Percentiles rank a stretch among this genome's conserved stretches.
phyloP scores from a whole-genome alignment of 2,797 vertebrate species.

The Cyprinodon diabolis region DNA sequence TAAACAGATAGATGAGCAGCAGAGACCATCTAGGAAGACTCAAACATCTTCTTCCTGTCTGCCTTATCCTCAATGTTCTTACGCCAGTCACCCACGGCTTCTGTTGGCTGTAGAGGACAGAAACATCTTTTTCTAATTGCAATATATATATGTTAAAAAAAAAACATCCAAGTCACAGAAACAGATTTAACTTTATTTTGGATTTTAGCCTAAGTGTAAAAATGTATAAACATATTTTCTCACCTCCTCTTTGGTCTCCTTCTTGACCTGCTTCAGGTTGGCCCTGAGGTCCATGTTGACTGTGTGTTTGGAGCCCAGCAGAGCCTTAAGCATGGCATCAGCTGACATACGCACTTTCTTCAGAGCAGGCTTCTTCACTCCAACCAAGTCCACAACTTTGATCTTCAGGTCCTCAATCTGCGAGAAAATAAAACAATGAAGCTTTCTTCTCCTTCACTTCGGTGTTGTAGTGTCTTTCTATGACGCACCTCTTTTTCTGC shows the following conservation, averaged over 20 bases:
- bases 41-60: constrained; percentile 98
- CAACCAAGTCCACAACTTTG: constrained; percentile 92
- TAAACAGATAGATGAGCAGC: constrained; percentile 35
- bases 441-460: not conserved
- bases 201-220: too few relatives aligned
- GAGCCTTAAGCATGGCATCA: constrained; percentile 92
- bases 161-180: too few relatives aligned
- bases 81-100: constrained; percentile 92
- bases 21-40: constrained; percentile 78
- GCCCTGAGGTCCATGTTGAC: constrained; percentile 95
- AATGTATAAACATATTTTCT: not conserved
- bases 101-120: constrained; percentile 75
- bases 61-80: constrained; percentile 97
- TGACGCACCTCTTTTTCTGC: constrained; percentile 87
- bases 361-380: constrained; percentile 94
- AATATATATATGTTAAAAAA: constrained; percentile 1
- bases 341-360: constrained; percentile 96
- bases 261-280: constrained; percentile 98
- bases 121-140: not conserved
- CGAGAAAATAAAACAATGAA: not conserved
- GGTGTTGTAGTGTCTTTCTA: not conserved
- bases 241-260: constrained; percentile 92
- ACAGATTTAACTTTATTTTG: too few relatives aligned
- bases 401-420: constrained; percentile 93
- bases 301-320: constrained; percentile 97